Conservation (phyloP, 2,113 vertebrate genomes). For the Micronycteris hirsuta region DNA sequence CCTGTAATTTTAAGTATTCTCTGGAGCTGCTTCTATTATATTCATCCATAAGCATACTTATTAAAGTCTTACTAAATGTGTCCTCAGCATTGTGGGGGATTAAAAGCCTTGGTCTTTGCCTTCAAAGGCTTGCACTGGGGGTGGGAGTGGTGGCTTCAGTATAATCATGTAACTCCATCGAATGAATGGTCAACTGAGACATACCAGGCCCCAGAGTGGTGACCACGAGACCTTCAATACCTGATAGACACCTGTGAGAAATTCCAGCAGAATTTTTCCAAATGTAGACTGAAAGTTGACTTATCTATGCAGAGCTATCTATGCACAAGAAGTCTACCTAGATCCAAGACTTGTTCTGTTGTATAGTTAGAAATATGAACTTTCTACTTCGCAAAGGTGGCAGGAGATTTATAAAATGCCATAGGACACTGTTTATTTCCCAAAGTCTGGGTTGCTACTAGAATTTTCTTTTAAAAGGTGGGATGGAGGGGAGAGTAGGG, state of each 20-base stretch:
- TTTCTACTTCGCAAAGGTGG: not conserved
- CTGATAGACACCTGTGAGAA: not conserved
- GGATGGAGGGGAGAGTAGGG: too few species aligned
- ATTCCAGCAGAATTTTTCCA: not conserved
- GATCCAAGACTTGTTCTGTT: not conserved
- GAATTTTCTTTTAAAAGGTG: not conserved
- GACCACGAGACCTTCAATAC: not conserved
- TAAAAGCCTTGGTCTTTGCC: not conserved
- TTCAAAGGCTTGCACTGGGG: not conserved
- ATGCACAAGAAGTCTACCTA: not conserved
- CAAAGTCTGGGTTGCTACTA: not conserved
- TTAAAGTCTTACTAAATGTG: not conserved
- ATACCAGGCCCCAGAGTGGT: not conserved
- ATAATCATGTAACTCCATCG: not conserved
- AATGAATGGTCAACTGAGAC: not conserved
- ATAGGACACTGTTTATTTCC: not conserved
- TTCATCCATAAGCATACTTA: not conserved
- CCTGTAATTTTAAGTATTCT: not conserved
- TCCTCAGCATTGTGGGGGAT: not conserved
- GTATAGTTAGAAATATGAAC: not conserved
- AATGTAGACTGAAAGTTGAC: not conserved
- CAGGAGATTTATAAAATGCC: not conserved
- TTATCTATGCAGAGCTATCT: not conserved
- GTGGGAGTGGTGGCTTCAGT: not conserved
- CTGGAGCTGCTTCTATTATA: not conserved